phyloP scores from a whole-genome alignment of 1,140 invertebrate genomes.

The Plutomurus gul region DNA sequence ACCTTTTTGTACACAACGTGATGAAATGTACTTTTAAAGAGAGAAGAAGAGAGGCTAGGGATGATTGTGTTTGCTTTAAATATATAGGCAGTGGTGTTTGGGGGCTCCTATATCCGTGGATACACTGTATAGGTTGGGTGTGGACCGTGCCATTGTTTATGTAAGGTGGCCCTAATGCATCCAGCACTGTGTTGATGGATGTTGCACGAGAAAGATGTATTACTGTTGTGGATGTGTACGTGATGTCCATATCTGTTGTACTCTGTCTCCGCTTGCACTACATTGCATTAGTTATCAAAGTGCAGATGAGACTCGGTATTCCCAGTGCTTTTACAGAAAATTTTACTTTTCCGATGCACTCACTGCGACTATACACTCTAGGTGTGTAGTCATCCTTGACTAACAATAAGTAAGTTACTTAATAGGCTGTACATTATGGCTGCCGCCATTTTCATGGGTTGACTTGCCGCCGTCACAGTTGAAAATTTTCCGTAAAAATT shows the following conservation, averaged over 20 bases:
- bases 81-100: no score
- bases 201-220: neutral
- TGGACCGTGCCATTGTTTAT: neutral
- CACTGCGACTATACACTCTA: no score
- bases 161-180: neutral
- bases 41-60: no score
- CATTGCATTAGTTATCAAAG: slow-evolving; percentile 15
- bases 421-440: no score
- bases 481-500: no score
- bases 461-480: no score
- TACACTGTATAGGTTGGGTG: no score
- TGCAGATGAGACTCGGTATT: slow-evolving; percentile 41
- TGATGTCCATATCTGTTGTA: neutral
- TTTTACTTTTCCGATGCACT: neutral
- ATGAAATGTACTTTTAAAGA: neutral
- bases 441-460: no score
- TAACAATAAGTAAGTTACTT: neutral
- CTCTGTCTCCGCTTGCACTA: neutral
- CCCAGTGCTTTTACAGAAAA: slow-evolving; percentile 36
- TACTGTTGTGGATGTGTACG: neutral
- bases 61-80: no score
- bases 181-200: neutral
- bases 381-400: neutral
- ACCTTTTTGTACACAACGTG: neutral
- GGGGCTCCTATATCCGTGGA: no score